A percentile compares a stretch with the other conserved stretches of the same genome.
These are phyloP conservation scores for Cephalophus harveyi DNA, from an alignment of 2,113 vertebrate species.

Conservation along the genomic window DNA sequence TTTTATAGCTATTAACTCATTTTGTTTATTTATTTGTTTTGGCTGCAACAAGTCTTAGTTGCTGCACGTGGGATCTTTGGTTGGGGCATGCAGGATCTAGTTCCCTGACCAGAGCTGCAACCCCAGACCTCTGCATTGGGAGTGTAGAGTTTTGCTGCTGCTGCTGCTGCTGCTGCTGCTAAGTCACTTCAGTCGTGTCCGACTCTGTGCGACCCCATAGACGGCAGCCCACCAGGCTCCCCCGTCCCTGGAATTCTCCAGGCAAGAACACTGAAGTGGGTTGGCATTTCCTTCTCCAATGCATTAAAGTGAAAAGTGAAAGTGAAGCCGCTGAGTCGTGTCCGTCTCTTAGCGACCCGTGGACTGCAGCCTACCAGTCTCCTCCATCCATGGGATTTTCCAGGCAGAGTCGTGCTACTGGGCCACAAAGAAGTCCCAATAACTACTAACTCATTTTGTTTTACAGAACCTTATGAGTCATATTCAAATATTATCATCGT, in stretches of 20 bases:
- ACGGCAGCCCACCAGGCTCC: no score
- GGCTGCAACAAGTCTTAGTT: background rate
- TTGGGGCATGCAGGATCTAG: background rate
- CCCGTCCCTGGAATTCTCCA: no score
- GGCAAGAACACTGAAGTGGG: no score
- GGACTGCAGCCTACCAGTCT: no score
- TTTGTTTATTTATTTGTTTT: background rate
- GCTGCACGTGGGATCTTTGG: background rate
- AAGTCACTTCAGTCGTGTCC: no score
- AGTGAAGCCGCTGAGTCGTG: no score
- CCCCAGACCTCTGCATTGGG: background rate
- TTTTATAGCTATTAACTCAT: background rate
- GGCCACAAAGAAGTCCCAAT: background rate
- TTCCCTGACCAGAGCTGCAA: background rate
- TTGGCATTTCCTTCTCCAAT: no score
- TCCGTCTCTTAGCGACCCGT: no score
- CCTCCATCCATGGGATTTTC: no score
- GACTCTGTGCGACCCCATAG: no score
- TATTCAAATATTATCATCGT: background rate
- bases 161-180: background rate
- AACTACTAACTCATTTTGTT: background rate
- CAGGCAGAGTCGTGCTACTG: background rate
- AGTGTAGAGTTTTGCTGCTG: background rate
- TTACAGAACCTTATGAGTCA: background rate
- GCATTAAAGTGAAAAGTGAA: no score